phyloP scores from a whole-genome alignment of 2,113 vertebrate species.

The Geothlypis trichas region DNA sequence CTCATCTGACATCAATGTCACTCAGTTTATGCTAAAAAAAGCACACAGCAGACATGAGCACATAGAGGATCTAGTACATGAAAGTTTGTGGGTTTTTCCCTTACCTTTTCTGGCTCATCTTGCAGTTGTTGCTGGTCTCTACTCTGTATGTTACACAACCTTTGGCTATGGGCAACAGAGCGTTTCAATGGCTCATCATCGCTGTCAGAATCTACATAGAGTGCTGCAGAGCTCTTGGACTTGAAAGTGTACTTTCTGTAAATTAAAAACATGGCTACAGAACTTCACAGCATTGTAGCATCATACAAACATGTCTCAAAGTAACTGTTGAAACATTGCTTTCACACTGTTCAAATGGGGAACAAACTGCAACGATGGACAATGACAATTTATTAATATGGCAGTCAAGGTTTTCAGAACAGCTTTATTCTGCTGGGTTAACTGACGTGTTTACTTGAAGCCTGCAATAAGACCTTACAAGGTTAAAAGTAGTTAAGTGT shows the following conservation, averaged over 20 bases:
- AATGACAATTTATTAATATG: not conserved
- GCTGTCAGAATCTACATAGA: constrained; percentile 87
- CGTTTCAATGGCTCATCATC: constrained; percentile 89
- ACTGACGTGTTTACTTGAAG: not conserved
- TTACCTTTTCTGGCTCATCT: constrained; percentile 79
- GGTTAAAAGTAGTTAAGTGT: not conserved
- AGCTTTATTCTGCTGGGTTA: not conserved
- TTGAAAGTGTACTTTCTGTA: constrained; percentile 84
- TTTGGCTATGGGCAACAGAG: constrained; percentile 77
- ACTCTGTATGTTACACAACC: constrained; percentile 74
- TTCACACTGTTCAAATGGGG: not conserved
- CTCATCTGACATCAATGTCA: not conserved
- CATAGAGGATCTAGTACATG: not conserved
- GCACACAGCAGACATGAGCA: not conserved
- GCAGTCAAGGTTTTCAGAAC: not conserved
- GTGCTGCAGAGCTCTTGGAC: constrained; percentile 72
- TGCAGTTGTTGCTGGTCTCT: constrained; percentile 69
- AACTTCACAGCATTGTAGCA: not conserved
- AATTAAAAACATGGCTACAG: not conserved
- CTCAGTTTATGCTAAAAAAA: not conserved
- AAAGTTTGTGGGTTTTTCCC: not conserved
- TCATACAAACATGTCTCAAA: not conserved
- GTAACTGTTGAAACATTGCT: not conserved
- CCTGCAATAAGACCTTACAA: not conserved
- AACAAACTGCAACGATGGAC: not conserved